phyloP scores from a whole-genome alignment of 64 coral and sea anemone genomes.

The Stichodactyla helianthus region DNA sequence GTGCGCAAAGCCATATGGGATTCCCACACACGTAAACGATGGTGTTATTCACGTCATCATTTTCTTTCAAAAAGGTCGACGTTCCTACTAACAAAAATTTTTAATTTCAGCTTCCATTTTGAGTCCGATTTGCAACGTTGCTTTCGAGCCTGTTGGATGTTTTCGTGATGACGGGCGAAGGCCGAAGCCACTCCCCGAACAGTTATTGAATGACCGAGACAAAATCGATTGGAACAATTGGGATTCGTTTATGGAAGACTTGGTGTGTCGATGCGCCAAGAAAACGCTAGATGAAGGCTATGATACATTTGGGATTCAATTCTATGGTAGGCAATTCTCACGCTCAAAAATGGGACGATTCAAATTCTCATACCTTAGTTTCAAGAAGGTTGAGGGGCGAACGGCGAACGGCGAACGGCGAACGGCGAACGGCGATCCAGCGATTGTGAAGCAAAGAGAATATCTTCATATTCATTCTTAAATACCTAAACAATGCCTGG shows the following conservation, averaged over 20 bases:
- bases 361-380: background rate
- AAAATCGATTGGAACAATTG: slow-evolving; percentile 55
- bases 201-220: slow-evolving; percentile 58
- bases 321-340: slow-evolving; percentile 28
- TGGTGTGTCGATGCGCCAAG: slow-evolving; percentile 66
- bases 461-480: too few species aligned
- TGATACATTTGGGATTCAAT: slow-evolving; percentile 32
- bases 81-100: background rate
- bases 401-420: too few species aligned
- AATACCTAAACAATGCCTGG: too few species aligned
- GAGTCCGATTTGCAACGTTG: background rate
- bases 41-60: too few species aligned
- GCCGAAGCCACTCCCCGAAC: slow-evolving; percentile 44
- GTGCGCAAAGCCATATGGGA: too few species aligned
- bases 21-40: too few species aligned
- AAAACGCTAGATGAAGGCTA: slow-evolving; percentile 37
- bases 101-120: background rate
- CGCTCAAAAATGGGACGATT: too few species aligned
- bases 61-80: too few species aligned
- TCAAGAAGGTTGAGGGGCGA: too few species aligned
- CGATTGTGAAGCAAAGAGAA: too few species aligned
- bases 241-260: slow-evolving; percentile 42
- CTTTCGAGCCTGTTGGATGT: slow-evolving; percentile 55
- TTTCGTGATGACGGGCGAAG: slow-evolving; percentile 31
- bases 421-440: too few species aligned